These are phyloP conservation scores for Tinea pellionella DNA, from an alignment of 2,888 invertebrate genomes.

Conservation along the genomic window DNA sequence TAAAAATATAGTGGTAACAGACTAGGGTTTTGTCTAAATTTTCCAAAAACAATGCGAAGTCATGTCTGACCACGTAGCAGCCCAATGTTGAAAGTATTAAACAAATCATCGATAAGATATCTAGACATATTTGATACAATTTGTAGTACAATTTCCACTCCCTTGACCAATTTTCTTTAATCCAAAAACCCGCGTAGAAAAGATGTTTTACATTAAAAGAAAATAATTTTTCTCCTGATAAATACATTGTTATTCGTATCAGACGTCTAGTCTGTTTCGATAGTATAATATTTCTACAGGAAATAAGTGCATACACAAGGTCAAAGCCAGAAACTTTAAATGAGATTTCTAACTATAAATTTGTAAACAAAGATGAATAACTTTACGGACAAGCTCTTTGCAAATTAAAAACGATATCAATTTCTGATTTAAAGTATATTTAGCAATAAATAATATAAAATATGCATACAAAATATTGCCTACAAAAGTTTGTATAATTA, in stretches of 20 bases:
- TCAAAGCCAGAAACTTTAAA: neutral
- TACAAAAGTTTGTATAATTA: slow-evolving; percentile 18
- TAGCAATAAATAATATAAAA: neutral
- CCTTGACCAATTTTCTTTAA: slow-evolving; percentile 26
- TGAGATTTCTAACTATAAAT: too few relatives aligned
- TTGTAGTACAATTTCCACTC: slow-evolving; percentile 28
- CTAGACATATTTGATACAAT: slow-evolving; percentile 30
- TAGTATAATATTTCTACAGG: too few relatives aligned
- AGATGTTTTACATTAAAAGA: slow-evolving; percentile 44
- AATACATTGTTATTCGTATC: neutral
- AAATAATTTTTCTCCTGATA: slow-evolving; percentile 29
- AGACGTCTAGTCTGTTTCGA: neutral
- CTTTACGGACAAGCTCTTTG: too few relatives aligned
- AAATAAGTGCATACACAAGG: too few relatives aligned
- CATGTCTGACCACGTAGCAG: slow-evolving; percentile 27
- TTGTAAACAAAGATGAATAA: too few relatives aligned
- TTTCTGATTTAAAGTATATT: too few relatives aligned
- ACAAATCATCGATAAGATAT: slow-evolving; percentile 28
- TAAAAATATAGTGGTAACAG: slow-evolving; percentile 38
- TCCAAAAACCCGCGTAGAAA: slow-evolving; percentile 44
- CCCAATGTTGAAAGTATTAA: slow-evolving; percentile 34
- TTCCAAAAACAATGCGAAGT: slow-evolving; percentile 28
- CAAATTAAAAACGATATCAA: too few relatives aligned
- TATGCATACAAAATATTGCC: neutral
- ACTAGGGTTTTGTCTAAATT: slow-evolving; percentile 41